A percentile compares a stretch with the other conserved stretches of the same genome.
These are phyloP conservation scores for Ochropleura leucogaster DNA, from an alignment of 2,888 invertebrate species.

Conservation along the genomic window DNA sequence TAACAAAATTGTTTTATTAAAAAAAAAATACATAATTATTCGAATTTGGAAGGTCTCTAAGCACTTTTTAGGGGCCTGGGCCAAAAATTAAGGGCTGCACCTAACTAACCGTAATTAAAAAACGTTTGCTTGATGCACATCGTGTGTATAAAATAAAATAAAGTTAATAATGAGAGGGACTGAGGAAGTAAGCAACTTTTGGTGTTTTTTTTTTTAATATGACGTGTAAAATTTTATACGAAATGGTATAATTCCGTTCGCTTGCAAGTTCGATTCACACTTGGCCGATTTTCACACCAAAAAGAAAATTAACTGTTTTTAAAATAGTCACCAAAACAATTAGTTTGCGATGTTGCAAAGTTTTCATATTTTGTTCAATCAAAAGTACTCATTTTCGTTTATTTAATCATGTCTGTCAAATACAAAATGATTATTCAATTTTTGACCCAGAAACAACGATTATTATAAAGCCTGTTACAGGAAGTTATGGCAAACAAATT, in stretches of 20 bases:
- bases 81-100: not conserved
- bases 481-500: constrained; percentile 65
- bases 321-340: not conserved
- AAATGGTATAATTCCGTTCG: not conserved
- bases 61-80: not conserved
- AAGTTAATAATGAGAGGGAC: not conserved
- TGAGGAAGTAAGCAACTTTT: not conserved
- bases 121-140: not conserved
- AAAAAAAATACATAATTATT: no score
- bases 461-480: constrained; percentile 34
- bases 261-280: not conserved
- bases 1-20: no score
- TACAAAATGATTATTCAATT: constrained; percentile 38
- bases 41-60: not conserved
- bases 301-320: not conserved
- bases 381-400: not conserved
- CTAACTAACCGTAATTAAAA: not conserved
- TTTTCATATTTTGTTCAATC: not conserved
- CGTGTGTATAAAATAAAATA: not conserved
- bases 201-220: not conserved
- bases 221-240: not conserved
- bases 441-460: constrained; percentile 24
- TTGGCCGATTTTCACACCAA: not conserved
- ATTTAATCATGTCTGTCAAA: constrained; percentile 3
- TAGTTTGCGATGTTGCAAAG: not conserved